phyloP scores from a whole-genome alignment of 2,113 vertebrate genomes.

The Genyomyrus donnyi region DNA sequence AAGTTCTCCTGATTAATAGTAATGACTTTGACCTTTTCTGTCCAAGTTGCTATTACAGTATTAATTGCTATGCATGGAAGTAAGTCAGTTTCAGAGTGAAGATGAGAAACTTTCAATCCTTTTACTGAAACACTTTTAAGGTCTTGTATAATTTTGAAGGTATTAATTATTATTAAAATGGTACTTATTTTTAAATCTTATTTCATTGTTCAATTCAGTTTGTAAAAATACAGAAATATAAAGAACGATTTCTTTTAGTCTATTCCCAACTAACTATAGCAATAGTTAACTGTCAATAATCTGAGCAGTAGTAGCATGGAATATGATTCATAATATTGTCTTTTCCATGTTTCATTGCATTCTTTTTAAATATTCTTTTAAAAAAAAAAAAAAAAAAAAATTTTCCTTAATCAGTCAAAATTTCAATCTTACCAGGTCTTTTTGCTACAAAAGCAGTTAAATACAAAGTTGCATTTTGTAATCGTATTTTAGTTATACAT shows the following conservation, averaged over 20 bases:
- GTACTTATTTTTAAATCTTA: not conserved
- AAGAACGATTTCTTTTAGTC: not conserved
- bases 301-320: not conserved
- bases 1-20: slow-evolving; percentile 3
- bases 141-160: not conserved
- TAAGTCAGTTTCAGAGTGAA: not conserved
- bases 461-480: not conserved
- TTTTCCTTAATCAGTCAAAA: not conserved
- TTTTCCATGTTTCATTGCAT: not conserved
- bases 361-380: not conserved
- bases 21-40: slow-evolving; percentile 22
- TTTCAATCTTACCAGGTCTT: not conserved
- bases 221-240: not conserved
- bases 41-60: slow-evolving; percentile 3
- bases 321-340: not conserved
- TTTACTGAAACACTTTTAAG: slow-evolving; percentile 16
- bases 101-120: slow-evolving; percentile 16
- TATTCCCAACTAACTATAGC: not conserved
- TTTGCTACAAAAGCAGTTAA: not conserved
- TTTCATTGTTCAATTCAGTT: not conserved
- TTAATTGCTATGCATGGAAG: slow-evolving; percentile 7
- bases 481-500: not conserved
- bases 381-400: too few species aligned
- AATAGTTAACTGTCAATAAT: not conserved
- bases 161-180: not conserved